Percentiles rank a stretch among this genome's conserved stretches.
These are phyloP conservation scores for Excalfactoria chinensis DNA, from an alignment of 2,113 vertebrate genomes.

Conservation along the genomic window DNA sequence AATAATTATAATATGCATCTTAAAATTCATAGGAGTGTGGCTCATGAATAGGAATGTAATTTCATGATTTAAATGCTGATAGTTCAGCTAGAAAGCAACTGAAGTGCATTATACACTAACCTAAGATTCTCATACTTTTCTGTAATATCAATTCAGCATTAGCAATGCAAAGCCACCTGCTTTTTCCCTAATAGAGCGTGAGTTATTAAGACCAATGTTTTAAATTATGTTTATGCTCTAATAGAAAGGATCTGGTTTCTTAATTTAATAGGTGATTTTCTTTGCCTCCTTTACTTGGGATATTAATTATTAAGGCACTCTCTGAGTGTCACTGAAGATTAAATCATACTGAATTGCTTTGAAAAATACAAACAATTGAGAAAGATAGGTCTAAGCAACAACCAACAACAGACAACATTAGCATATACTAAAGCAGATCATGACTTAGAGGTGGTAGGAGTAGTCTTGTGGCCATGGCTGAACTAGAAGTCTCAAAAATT, in stretches of 20 bases:
- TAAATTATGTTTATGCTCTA: slow-evolving; percentile 62
- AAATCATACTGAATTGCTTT: slow-evolving; percentile 37
- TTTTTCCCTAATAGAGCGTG: slow-evolving; percentile 49
- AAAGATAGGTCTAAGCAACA: background rate
- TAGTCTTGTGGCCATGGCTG: background rate
- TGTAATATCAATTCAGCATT: slow-evolving; percentile 39
- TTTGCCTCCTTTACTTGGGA: slow-evolving; percentile 59
- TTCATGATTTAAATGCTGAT: slow-evolving; percentile 55
- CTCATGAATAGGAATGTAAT: slow-evolving; percentile 65
- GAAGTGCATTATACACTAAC: slow-evolving; percentile 34
- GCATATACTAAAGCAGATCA: background rate
- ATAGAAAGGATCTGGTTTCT: slow-evolving; percentile 62
- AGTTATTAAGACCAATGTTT: slow-evolving; percentile 62
- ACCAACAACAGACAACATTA: background rate
- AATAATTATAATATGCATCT: slow-evolving; percentile 51
- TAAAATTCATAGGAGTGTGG: slow-evolving; percentile 46
- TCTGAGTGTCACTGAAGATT: slow-evolving; percentile 49
- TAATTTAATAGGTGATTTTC: slow-evolving; percentile 64
- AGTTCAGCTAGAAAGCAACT: slow-evolving; percentile 45
- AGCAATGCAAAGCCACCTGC: slow-evolving; percentile 32
- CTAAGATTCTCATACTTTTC: slow-evolving; percentile 45
- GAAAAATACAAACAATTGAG: slow-evolving; percentile 1
- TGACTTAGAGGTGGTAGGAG: background rate
- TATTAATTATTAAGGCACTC: slow-evolving; percentile 62
- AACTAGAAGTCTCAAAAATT: background rate